Evolutionary conservation across 2,113 vertebrate genomes (phyloP), one percentile per base, ranked within the genome.

Genomic region (Clupea harengus): DNA sequence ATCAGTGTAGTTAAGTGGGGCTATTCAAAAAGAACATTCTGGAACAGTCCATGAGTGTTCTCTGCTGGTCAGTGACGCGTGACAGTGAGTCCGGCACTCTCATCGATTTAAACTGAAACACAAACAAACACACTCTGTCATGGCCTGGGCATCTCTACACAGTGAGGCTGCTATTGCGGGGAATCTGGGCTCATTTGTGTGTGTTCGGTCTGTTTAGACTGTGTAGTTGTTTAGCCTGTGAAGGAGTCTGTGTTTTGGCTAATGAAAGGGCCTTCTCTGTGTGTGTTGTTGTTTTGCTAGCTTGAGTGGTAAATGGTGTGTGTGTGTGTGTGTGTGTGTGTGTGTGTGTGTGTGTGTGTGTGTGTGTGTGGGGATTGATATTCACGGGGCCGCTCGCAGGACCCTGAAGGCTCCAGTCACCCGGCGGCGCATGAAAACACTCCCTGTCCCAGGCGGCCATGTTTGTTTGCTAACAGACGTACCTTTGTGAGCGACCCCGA

Each of bases 361-460:
- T 64, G 57, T 64, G 57, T n/a, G 22, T 64, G 57, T 64, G 57
- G n/a, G 22, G 57, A 64, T 64, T 64, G 57, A 64, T 64, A 64
- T 64, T 64, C 57, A 64, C 57, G 57, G 57, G 22, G 22, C 57
- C 22, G 5, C 57, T 64, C 6, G 20, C 9, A 6, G 54, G 17
- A n/a, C 54, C 54, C 54, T 60, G 22, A 60, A 60, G 57, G 57
- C 57, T 25, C 57, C 57, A 64, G 57, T 64, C 57, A 64, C 57
- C 57, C 57, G 57, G 57, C 57, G 57, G 57, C 9, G 57, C 57
- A 64, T 64, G 57, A 64, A 64, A 64, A 64, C 57, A 64, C 57
- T 64, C 57, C 57, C 57, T 64, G 57, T 64, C 57, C 57, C 57
- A 64, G 57, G 22, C 57, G 57, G 57, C 57, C 57, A 64, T 64